Evolutionary conservation across 2,113 vertebrate species (phyloP), one percentile per base, ranked within the genome.

Genomic region (Okapia johnstoni): DNA sequence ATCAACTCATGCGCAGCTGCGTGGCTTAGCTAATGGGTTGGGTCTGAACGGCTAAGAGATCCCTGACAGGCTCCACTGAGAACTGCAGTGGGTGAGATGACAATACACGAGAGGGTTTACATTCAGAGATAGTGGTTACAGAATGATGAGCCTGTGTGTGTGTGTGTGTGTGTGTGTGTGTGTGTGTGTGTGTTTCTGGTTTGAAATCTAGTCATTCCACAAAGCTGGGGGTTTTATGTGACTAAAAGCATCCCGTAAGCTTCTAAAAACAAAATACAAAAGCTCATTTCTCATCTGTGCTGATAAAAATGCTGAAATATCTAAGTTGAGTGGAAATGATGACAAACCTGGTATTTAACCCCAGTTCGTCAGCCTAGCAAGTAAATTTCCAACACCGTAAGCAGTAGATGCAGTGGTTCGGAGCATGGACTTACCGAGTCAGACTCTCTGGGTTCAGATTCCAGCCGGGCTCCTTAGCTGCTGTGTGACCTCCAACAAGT

Each of bases 171-270:
- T 14, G 57, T 19, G 48, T 19, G 58, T 21, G 28, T n/a, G 50
- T 58, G 58, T 16, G 25, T 33, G 58, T 57, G 60, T n/a, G 60
- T 52, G 54, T 16, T 15, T 50, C 52, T 33, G 52, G 73, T 85
- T 80, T 79, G 55, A 96, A 96, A 84, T 46, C 46, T 15, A 61
- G 55, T 77, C 55, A 92, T 86, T 94, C 73, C 57, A 30, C 40
- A 81, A 79, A 96, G 61, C 57, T 77, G 54, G 61, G 52, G 3
- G 6, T 7, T 57, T 83, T 84, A 19, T 11, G 8, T 80, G 66
- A 94, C 70, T 57, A 48, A 85, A 94, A 77, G 28, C 46, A 52
- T 46, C 79, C 57, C 21, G 10, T 43, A 36, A 73, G 70, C 66
- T 85, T 73, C 70, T 57, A 79, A 91, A 93, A 90, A 79, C 84